phyloP scores from a whole-genome alignment of 2,888 invertebrate genomes.

The Protonemura montana region DNA sequence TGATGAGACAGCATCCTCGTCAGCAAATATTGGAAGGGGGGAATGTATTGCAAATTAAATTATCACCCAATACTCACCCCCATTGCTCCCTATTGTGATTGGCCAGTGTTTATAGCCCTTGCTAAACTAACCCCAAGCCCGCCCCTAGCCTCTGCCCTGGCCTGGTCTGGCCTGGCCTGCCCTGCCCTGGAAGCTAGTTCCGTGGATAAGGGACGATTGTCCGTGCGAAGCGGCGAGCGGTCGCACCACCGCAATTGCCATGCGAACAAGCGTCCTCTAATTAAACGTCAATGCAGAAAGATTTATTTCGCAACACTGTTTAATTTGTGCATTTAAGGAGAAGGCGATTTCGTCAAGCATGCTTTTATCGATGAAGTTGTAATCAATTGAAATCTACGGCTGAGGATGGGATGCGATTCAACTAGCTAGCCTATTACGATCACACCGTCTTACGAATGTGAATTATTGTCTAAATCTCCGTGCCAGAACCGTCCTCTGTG shows the following conservation, averaged over 20 bases:
- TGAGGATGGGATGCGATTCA: background rate
- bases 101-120: constrained; percentile 36
- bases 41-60: constrained; percentile 41
- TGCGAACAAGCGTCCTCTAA: background rate
- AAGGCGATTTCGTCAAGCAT: background rate
- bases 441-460: background rate
- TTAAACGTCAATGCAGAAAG: background rate
- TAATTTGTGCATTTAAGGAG: background rate
- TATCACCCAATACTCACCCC: constrained; percentile 37
- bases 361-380: background rate
- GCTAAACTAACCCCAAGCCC: constrained; percentile 34
- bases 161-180: no score
- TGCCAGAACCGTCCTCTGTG: background rate
- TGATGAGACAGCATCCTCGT: constrained; percentile 26
- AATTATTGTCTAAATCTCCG: constrained; percentile 3
- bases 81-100: constrained; percentile 28
- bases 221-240: background rate
- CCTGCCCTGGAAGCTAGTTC: background rate
- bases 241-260: background rate
- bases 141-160: background rate
- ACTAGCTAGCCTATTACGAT: constrained; percentile 7
- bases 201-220: background rate
- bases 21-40: constrained; percentile 22
- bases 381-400: background rate
- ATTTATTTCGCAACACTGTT: background rate